Base-by-base conservation (phyloP, 2,113 vertebrate genomes). In the Diphyllodes magnificus region DNA sequence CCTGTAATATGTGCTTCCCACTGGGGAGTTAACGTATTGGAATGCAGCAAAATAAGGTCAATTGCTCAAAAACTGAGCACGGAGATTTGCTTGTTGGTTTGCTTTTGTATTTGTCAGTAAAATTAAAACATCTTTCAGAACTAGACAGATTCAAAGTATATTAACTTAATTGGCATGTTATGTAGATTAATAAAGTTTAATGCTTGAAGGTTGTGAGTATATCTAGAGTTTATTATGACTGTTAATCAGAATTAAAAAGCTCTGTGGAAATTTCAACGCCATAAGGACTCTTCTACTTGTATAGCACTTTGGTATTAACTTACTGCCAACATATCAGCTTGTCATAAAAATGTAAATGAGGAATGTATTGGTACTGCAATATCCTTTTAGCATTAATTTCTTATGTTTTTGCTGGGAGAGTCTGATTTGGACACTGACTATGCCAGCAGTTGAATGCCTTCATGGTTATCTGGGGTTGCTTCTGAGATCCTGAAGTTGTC, bases 221-320 rank as follows among this genome's bases (percentile, higher is more conserved):
- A 87, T 90, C 80, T 94, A 53, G 92, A 93, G 91, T 85, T 86
- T 95, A 95, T 90, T 95, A 88, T 51, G 85, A 71, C 60, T 89
- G 75, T 91, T 97, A 94, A 95, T 96, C 87, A 89, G 61, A 94
- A 92, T 93, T 93, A 82, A 76, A 91, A 87, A 91, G 56, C 68
- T 94, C 64, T 77, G 53, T 80, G 77, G 83, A 91, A 91, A 86
- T 90, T 90, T 85, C 80, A 83, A 0, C 84, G 78, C 91, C 44
- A 18, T 60, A 49, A 89, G 66, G 80, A 79, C 50, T 70, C 10
- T 84, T 90, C 61, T 93, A 53, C 28, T 91, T 21, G 15, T 75
- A n/a, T 17, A 80, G 27, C 51, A 45, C 31, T 94, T 94, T 37
- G 5, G 64, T 68, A 28, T 72, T 88, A 95, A 85, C 21, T 50